Evolutionary conservation across 2,888 invertebrate species (phyloP).

Genomic region (Apamea sordens): DNA sequence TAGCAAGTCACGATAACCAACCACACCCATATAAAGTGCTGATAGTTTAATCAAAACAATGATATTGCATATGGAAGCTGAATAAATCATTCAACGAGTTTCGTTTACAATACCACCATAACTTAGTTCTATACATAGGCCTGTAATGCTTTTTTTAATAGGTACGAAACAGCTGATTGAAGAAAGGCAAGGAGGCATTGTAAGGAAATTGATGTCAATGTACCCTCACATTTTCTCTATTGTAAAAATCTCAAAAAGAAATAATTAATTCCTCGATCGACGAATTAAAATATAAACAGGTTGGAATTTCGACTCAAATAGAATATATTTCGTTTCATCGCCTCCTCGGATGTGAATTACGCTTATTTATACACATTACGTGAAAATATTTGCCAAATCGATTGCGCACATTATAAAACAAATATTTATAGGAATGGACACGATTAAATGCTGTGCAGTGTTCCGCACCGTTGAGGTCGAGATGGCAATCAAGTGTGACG

Average conservation of each 20-base stretch:
- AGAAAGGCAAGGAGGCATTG: not conserved
- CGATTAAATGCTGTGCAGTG: conserved; percentile 45
- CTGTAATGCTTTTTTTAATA: not conserved
- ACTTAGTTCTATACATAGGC: not conserved
- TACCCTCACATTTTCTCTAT: conserved; percentile 30
- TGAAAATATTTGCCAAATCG: conserved; percentile 46
- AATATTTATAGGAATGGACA: conserved; percentile 37
- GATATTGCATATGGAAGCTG: not conserved
- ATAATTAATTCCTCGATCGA: not conserved
- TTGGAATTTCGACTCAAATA: not conserved
- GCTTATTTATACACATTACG: conserved; percentile 19
- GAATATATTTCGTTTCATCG: conserved; percentile 3
- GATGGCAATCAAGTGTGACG: conserved; percentile 57
- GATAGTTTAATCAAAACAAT: not conserved
- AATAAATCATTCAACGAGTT: not conserved
- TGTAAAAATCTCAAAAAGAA: not conserved
- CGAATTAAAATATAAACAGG: not conserved
- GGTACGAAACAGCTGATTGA: conserved; percentile 49
- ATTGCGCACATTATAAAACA: conserved; percentile 47
- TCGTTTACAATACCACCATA: not conserved
- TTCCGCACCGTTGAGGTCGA: conserved; percentile 39
- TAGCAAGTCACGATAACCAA: conserved; percentile 20
- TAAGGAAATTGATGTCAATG: conserved; percentile 11
- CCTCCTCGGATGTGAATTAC: not conserved
- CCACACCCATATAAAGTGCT: not conserved